A percentile compares a stretch with the other conserved stretches of the same genome.
Conservation (phyloP, 2,888 invertebrate genomes). For the Mycalesis mineus region DNA sequence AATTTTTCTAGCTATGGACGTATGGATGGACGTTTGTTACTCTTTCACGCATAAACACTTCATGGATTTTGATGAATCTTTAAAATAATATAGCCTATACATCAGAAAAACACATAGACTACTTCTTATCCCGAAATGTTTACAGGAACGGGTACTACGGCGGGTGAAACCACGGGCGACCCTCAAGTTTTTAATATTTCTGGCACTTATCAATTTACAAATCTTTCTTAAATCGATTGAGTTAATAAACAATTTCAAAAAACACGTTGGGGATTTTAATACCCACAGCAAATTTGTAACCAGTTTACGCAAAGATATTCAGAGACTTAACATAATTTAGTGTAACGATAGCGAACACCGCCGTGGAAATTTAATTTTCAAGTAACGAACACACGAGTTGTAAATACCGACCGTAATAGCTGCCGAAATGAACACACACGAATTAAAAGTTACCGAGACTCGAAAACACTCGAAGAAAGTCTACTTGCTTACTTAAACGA, state of each 20-base stretch:
- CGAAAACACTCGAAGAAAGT: slow-evolving; percentile 22
- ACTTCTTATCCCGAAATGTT: too few species aligned
- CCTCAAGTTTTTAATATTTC: too few species aligned
- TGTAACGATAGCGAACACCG: slow-evolving; percentile 1
- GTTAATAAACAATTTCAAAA: background rate
- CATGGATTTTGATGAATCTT: too few species aligned
- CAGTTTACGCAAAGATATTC: slow-evolving; percentile 2
- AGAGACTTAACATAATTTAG: slow-evolving; percentile 7
- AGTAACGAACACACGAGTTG: slow-evolving; percentile 15
- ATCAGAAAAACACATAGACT: too few species aligned
- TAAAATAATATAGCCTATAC: too few species aligned
- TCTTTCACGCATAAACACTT: too few species aligned
- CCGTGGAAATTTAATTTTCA: slow-evolving; percentile 10
- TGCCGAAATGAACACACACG: slow-evolving; percentile 26
- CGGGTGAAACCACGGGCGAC: too few species aligned
- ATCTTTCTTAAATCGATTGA: background rate
- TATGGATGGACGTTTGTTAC: too few species aligned
- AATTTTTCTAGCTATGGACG: too few species aligned
- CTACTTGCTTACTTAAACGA: slow-evolving; percentile 26
- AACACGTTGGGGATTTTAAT: slow-evolving; percentile 1
- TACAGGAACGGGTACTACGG: too few species aligned
- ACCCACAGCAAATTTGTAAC: background rate
- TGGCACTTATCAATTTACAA: too few species aligned
- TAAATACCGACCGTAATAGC: slow-evolving; percentile 22
- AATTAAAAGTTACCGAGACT: slow-evolving; percentile 22